A percentile compares a stretch with the other conserved stretches of the same genome.
Evolutionary conservation across 1,140 invertebrate species (phyloP).

Genomic region (Scaptomyza hsui): DNA sequence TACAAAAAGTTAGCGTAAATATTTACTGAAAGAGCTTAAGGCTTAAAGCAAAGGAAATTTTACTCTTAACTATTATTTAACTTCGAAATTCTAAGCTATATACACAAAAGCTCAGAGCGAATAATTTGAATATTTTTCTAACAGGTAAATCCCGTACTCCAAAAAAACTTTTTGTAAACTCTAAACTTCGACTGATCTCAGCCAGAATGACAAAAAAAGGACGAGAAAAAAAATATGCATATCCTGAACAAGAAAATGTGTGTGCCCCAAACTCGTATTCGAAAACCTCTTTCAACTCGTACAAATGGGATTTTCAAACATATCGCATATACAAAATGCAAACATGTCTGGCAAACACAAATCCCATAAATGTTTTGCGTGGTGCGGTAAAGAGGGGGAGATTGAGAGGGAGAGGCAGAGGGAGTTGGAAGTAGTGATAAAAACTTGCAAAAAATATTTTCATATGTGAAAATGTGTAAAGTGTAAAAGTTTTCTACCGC

Average conservation of each 20-base stretch:
- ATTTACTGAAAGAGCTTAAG: too few species aligned
- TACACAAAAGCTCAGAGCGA: neutral
- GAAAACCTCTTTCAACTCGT: neutral
- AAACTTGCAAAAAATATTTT: constrained; percentile 81
- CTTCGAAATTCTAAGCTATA: neutral
- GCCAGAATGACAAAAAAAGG: neutral
- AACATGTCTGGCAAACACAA: constrained; percentile 82
- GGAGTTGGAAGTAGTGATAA: constrained; percentile 52
- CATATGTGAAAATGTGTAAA: constrained; percentile 82
- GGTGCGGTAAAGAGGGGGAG: neutral
- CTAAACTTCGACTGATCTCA: neutral
- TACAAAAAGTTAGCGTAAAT: too few species aligned
- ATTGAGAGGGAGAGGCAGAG: neutral
- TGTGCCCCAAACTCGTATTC: neutral
- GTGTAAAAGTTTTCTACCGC: constrained; percentile 67
- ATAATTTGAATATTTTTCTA: constrained; percentile 7
- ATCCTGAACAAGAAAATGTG: constrained; percentile 7
- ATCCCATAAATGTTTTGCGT: constrained; percentile 78
- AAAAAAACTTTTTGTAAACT: constrained; percentile 1
- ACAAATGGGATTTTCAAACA: constrained; percentile 79
- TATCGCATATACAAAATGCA: constrained; percentile 82
- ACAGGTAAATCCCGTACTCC: neutral
- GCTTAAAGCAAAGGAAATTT: neutral
- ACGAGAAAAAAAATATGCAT: constrained; percentile 5
- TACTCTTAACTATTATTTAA: neutral